A percentile compares a stretch with the other conserved stretches of the same genome.
These are phyloP conservation scores for Paraescarpia echinospica DNA, from an alignment of 1,140 invertebrate genomes.

Conservation along the genomic window DNA sequence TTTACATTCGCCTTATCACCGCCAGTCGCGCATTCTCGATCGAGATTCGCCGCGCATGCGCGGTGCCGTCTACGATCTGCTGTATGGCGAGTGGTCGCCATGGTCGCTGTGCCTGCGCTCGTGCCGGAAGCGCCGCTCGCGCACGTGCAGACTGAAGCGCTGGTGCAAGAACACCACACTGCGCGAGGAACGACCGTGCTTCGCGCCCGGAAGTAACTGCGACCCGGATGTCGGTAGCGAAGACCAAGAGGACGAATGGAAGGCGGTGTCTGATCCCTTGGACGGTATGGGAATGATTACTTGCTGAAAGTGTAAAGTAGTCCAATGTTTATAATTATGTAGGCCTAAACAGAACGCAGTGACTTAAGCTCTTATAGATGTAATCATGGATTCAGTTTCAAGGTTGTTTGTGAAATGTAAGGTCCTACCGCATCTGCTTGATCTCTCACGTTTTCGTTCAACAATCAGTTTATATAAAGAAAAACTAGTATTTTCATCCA, in stretches of 20 bases:
- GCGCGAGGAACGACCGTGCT: conserved; percentile 81
- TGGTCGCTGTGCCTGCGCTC: conserved; percentile 26
- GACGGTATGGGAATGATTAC: background rate
- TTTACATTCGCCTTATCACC: background rate
- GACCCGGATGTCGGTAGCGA: background rate
- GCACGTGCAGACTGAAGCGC: conserved; percentile 72
- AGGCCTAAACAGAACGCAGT: background rate
- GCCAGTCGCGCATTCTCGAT: background rate
- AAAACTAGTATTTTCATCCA: background rate
- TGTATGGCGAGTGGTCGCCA: conserved; percentile 26
- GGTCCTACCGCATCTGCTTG: background rate
- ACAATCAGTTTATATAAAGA: background rate
- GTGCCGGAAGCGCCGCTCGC: conserved; percentile 55
- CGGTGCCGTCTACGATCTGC: conserved; percentile 21
- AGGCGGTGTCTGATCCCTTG: background rate
- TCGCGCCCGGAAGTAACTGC: conserved; percentile 65
- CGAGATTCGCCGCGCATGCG: conserved; percentile 9
- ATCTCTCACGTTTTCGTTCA: background rate
- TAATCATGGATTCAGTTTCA: no score
- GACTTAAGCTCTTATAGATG: background rate
- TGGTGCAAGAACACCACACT: conserved; percentile 75
- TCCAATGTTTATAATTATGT: no score
- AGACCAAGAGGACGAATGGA: background rate
- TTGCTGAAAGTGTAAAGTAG: background rate
- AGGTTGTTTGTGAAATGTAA: background rate